Evolutionary conservation across 2,113 vertebrate species (phyloP), one percentile per base, ranked within the genome.

Genomic region (Thinocorus orbignyianus): DNA sequence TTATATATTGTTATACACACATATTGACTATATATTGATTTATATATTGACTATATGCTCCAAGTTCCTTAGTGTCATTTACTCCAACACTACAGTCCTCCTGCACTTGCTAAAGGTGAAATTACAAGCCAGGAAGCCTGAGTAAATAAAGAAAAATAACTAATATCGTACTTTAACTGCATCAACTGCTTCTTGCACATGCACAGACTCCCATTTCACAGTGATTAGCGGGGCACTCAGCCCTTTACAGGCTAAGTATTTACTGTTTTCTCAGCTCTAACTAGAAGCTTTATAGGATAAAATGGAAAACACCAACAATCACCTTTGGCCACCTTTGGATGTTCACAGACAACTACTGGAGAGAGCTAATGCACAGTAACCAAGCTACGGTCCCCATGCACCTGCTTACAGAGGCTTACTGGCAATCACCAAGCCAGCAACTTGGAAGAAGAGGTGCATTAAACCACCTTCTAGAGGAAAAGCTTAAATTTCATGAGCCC

Each of bases 341-440:
- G 23, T 62, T 55, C 22, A 14, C 3, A 31, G 37, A 41, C 20
- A 11, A 11, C 24, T 19, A 35, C 46, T 46, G 42, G 42, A 70
- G 46, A 69, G 51, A 88, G 31, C 18, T 71, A 65, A 74, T 13
- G 48, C 19, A 31, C 15, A 71, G 42, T 17, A 49, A 71, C 37
- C 37, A 85, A 39, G 17, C 46, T 24, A 24, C 37, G 0, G 2
- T 42, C 23, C 48, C 24, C 2, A 0, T 35, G 55, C 5, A 11
- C 54, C 65, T 0, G 1, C 49, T 62, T 65, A 9, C 49, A 51
- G 41, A 70, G 37, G 12, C 33, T 23, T 39, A 19, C 33, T 66
- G 57, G 37, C 39, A 82, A 49, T 39, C 41, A 49, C 52, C 7
- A 11, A 62, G 35, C 25, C 64, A 80, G 52, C 30, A 64, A 46